These are phyloP conservation scores for Eupelmus urozonus DNA, from an alignment of 2,888 invertebrate genomes.

Conservation along the genomic window DNA sequence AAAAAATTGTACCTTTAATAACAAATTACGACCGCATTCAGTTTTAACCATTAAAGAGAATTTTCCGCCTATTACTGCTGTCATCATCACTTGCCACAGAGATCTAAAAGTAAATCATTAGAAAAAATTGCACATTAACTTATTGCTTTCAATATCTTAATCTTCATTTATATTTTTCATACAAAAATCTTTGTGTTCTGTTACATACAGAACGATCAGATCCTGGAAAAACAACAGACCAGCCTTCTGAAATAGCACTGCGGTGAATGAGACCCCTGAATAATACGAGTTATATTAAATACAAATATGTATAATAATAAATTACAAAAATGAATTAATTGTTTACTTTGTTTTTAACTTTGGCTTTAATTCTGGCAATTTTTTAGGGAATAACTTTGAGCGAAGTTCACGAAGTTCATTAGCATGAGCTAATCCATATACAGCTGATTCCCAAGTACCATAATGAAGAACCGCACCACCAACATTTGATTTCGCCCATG, in stretches of 20 bases:
- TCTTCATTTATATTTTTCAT: slow-evolving; percentile 79
- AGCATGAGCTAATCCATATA: slow-evolving; percentile 85
- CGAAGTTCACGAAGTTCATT: slow-evolving; percentile 84
- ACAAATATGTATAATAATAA: neutral
- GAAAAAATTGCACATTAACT: neutral
- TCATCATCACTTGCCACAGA: slow-evolving; percentile 78
- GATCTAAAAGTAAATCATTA: slow-evolving; percentile 74
- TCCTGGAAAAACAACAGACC: slow-evolving; percentile 89
- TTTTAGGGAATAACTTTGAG: slow-evolving; percentile 82
- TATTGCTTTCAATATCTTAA: too few relatives aligned
- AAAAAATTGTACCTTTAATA: slow-evolving; percentile 79
- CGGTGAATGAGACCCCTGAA: slow-evolving; percentile 80
- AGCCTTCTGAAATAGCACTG: slow-evolving; percentile 76
- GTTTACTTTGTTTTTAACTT: slow-evolving; percentile 80
- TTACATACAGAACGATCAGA: slow-evolving; percentile 90
- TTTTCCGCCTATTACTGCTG: slow-evolving; percentile 80
- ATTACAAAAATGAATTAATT: slow-evolving; percentile 8
- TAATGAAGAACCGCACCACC: slow-evolving; percentile 82
- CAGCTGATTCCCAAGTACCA: slow-evolving; percentile 93
- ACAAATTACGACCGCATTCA: slow-evolving; percentile 81
- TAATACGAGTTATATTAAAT: slow-evolving; percentile 45
- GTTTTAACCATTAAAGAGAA: slow-evolving; percentile 83
- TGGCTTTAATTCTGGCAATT: slow-evolving; percentile 83
- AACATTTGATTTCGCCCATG: slow-evolving; percentile 64
- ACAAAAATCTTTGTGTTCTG: slow-evolving; percentile 88